Evolutionary conservation across 2,888 invertebrate genomes (phyloP), one percentile per base, ranked within the genome.

Genomic region (Resseliella maxima): DNA sequence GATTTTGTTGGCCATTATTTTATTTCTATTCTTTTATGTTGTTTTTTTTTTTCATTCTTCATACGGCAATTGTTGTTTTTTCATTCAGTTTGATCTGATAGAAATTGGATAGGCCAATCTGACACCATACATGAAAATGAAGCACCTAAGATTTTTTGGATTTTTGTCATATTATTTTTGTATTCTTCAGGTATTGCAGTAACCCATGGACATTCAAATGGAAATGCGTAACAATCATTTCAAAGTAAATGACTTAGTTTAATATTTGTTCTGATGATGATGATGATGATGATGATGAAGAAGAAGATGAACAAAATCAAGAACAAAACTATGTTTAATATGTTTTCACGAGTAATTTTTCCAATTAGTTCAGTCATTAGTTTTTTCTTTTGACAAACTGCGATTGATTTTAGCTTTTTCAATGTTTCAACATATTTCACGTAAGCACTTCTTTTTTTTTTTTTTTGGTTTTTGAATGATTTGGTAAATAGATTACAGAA

Each of bases 371-470:
- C 12, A 5, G 24, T n/a, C n/a, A 8, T 24, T 24, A 5, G n/a
- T 59, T 24, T 59, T 24, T 59, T 59, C 59, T 59, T 59, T 59
- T 35, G 12, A 35, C 35, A 72, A 72, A 12, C 31, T 10, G 31
- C 12, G 27, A 72, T 72, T 72, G 15, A 35, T 35, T 72, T 15
- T 31, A 5, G 35, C 24, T 24, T 72, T n/a, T 72, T 72, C 21
- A 72, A 72, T 72, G 72, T 35, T 31, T 31, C 31, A 72, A 72
- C n/a, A 72, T 72, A 72, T 12, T 72, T 72, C 31, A 72, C 72
- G 3, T 72, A n/a, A n/a, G n/a, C n/a, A n/a, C n/a, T n/a, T n/a
- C n/a, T 72, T 31, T 72, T 72, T 35, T 72, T 35, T 12, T 15
- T 31, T 31, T 24, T 24, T 72, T 15, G 72, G 5, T 31, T 72